Evolutionary conservation across 1,140 invertebrate species (phyloP), one percentile per base, ranked within the genome.

Genomic region (Diploscapter pachys): DNA sequence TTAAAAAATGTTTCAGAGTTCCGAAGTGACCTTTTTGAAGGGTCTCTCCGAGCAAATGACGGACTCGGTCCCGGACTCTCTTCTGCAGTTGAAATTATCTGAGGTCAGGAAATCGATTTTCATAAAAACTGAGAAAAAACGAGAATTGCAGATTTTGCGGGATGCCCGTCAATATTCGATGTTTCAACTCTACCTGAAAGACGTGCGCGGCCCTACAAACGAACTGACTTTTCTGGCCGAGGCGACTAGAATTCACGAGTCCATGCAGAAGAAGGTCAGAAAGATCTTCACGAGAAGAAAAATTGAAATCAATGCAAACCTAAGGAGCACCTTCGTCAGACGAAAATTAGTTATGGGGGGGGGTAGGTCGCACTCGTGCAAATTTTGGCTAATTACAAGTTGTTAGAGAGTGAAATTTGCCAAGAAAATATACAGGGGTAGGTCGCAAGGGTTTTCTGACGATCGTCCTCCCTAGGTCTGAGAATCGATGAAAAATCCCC

Each of bases 31-130:
- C 5, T 59, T 78, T 11, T 52, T 78, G 53, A 64, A 69, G 53
- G 77, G 77, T 48, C 63, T 78, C 5, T 72, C 69, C 5, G 75
- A 78, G 52, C 53, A 54, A 5, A 66, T 51, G 3, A 6, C 48
- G 5, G 74, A 78, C 51, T 68, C 71, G 63, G 48, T 76, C 6
- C 77, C 77, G 3, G 77, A 79, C 56, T 73, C 69, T 52, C 67
- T 79, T 9, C 73, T 79, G 6, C 76, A 78, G 50, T 50, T 79
- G 9, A 79, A 79, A 67, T 68, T 78, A 4, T 76, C 68, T 31
- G 77, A 78, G 5, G 72, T 74, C 8, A 74, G 53, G 50, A 4
- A 52, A 8, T 2, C 3, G 31, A 6, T 9, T n/a, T 49, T 11
- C 2, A 63, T 49, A 63, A n/a, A 5, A 63, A n/a, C 11, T 48